Conservation (phyloP, 2,113 vertebrate genomes). For the Tenrec ecaudatus region DNA sequence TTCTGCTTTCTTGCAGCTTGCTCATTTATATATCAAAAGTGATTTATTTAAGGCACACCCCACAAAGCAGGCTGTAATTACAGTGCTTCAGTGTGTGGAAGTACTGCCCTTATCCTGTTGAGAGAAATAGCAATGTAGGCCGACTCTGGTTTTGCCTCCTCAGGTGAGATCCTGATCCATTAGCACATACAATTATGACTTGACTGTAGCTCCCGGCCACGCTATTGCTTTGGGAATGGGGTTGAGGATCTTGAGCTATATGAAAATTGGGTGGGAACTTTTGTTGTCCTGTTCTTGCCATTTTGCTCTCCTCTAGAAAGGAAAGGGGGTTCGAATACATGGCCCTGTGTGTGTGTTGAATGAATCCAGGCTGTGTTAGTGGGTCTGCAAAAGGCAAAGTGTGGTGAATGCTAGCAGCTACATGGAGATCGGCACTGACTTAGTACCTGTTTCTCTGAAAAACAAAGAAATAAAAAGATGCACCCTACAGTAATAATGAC, state of each 20-base stretch:
- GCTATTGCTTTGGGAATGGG: neutral
- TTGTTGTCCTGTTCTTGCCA: too few species aligned
- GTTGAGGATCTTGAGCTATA: neutral
- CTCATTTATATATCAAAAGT: too few species aligned
- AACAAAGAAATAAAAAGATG: too few species aligned
- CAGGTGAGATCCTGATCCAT: slow-evolving; percentile 81
- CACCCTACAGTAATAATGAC: too few species aligned
- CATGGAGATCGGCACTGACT: too few species aligned
- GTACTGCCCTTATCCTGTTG: slow-evolving; percentile 98
- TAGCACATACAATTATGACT: slow-evolving; percentile 84
- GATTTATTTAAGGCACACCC: neutral
- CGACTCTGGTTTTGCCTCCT: slow-evolving; percentile 73
- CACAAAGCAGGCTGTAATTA: slow-evolving; percentile 97
- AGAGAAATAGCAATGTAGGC: slow-evolving; percentile 88
- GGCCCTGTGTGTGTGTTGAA: too few species aligned
- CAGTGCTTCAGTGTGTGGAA: slow-evolving; percentile 91
- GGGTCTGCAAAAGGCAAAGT: neutral
- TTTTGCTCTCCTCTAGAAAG: neutral
- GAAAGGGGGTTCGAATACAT: too few species aligned
- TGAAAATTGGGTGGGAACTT: neutral
- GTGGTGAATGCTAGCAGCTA: too few species aligned
- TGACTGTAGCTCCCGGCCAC: neutral
- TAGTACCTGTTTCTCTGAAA: too few species aligned
- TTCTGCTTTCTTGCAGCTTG: too few species aligned
- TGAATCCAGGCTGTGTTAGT: neutral